phyloP scores from a whole-genome alignment of 2,888 invertebrate species.

The Mimachlamys varia region DNA sequence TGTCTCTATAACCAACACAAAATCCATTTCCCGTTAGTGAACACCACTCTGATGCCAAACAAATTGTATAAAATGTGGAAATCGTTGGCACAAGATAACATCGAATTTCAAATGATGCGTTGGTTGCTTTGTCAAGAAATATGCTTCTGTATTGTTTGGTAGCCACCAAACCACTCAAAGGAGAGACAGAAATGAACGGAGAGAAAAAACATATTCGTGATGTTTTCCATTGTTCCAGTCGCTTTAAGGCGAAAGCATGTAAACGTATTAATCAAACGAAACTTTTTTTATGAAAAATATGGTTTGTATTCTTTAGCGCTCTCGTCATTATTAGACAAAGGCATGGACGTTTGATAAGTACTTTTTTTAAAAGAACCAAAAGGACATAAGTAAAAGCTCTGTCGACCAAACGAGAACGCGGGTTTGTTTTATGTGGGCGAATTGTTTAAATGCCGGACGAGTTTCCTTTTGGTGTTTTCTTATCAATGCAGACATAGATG shows the following conservation, averaged over 20 bases:
- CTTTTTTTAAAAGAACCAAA: background rate
- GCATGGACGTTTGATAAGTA: background rate
- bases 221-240: background rate
- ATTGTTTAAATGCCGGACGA: background rate
- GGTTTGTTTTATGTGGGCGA: background rate
- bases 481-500: too few species aligned
- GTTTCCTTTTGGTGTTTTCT: background rate
- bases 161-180: background rate
- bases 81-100: background rate
- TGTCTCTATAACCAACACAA: background rate
- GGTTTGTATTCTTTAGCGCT: background rate
- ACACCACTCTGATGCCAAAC: background rate
- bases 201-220: background rate
- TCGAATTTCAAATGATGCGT: background rate
- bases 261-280: too few species aligned
- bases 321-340: background rate
- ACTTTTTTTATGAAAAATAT: too few species aligned
- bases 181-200: background rate
- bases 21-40: background rate
- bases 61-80: background rate
- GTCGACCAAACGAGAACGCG: background rate
- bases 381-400: background rate
- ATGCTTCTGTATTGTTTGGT: too few species aligned
- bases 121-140: background rate
- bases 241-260: too few species aligned